These are phyloP conservation scores for Drosophila insularis DNA, from an alignment of 1,140 invertebrate species.

Conservation along the genomic window DNA sequence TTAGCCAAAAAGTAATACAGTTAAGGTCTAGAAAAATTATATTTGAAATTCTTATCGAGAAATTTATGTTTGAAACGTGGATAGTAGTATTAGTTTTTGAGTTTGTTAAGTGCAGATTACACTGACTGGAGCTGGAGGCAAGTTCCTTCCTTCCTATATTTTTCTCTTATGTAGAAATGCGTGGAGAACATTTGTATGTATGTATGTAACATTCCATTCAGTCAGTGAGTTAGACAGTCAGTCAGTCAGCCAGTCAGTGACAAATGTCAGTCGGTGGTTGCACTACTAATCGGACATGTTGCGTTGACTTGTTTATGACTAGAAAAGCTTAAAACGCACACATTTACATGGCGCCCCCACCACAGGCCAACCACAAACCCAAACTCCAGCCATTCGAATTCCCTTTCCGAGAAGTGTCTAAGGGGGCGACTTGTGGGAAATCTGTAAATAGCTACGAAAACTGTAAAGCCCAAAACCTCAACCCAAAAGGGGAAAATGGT, in stretches of 20 bases:
- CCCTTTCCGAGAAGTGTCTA: constrained; percentile 24
- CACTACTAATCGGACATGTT: constrained; percentile 80
- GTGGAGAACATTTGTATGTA: not conserved
- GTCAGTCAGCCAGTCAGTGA: constrained; percentile 58
- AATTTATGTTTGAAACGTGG: no score
- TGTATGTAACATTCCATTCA: not conserved
- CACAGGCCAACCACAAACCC: not conserved
- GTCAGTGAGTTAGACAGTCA: constrained; percentile 3
- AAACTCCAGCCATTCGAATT: constrained; percentile 2
- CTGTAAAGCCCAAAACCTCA: constrained; percentile 53
- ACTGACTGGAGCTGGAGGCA: constrained; percentile 23
- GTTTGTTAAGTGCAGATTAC: constrained; percentile 51
- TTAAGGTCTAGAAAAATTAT: no score
- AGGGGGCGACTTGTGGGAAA: constrained; percentile 70
- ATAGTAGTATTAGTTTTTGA: not conserved
- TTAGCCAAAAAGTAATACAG: no score
- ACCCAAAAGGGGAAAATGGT: constrained; percentile 28
- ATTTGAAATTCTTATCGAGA: no score
- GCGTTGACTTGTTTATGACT: constrained; percentile 80
- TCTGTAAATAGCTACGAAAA: constrained; percentile 80
- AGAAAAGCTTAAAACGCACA: constrained; percentile 63
- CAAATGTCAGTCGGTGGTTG: constrained; percentile 78
- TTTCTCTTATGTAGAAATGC: not conserved
- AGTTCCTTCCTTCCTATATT: not conserved
- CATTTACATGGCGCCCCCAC: constrained; percentile 12